These are phyloP conservation scores for Tortrix viridana DNA, from an alignment of 2,888 invertebrate genomes.

Conservation along the genomic window DNA sequence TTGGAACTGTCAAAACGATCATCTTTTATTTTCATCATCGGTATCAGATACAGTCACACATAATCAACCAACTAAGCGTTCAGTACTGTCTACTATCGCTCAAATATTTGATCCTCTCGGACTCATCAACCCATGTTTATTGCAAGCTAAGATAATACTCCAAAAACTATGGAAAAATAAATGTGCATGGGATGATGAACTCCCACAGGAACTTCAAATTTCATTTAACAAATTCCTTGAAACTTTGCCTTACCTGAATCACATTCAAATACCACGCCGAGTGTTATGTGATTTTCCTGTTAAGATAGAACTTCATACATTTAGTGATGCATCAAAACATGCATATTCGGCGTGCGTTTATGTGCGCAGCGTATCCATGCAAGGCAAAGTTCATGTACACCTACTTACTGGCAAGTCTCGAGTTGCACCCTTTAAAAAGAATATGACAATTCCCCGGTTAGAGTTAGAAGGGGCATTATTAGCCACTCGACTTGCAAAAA, in stretches of 20 bases:
- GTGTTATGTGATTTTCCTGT: constrained; percentile 30
- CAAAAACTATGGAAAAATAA: constrained; percentile 10
- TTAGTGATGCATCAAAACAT: neutral
- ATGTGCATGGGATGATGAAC: constrained; percentile 9
- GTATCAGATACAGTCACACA: too few species aligned
- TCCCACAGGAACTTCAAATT: neutral
- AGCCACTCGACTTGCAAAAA: too few species aligned
- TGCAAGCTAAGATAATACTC: constrained; percentile 19
- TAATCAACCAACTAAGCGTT: neutral
- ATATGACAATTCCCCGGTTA: too few species aligned
- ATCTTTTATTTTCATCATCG: constrained; percentile 1
- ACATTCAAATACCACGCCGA: neutral
- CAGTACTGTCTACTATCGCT: constrained; percentile 22
- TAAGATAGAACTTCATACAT: neutral
- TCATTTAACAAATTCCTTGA: constrained; percentile 6
- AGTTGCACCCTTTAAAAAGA: too few species aligned
- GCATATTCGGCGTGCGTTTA: neutral
- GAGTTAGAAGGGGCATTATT: too few species aligned
- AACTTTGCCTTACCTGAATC: neutral
- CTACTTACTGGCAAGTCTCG: neutral
- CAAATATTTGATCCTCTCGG: constrained; percentile 25
- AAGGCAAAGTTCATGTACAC: neutral
- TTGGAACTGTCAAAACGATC: constrained; percentile 1
- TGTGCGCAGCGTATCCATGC: neutral
- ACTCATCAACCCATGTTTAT: constrained; percentile 18